Percentiles rank a stretch among this genome's conserved stretches.
Conservation (phyloP, 2,113 vertebrate species). For the Laticauda colubrina region DNA sequence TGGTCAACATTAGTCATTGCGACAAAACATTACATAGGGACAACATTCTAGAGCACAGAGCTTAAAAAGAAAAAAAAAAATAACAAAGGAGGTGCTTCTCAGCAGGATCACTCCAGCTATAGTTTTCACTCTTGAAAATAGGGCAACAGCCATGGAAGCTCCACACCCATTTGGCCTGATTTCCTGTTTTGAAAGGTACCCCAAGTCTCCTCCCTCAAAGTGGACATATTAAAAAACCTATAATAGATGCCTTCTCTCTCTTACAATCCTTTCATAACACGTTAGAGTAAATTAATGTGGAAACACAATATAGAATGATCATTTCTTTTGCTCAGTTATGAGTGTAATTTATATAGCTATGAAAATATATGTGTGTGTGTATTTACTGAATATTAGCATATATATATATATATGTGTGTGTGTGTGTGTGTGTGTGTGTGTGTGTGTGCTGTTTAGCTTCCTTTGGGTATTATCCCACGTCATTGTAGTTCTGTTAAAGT, state of each 20-base stretch:
- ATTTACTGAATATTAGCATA: no score
- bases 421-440: no score
- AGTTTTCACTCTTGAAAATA: not conserved
- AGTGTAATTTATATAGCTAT: not conserved
- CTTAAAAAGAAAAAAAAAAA: conserved; percentile 8
- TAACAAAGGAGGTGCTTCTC: not conserved
- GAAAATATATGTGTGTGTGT: no score
- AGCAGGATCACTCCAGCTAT: not conserved
- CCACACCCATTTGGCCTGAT: not conserved
- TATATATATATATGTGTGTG: no score
- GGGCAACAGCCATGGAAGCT: not conserved
- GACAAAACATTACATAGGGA: not conserved
- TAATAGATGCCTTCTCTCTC: not conserved
- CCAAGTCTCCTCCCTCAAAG: conserved; percentile 6
- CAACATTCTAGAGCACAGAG: not conserved
- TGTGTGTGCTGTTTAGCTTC: no score
- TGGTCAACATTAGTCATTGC: not conserved
- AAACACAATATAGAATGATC: not conserved
- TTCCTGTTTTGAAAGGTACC: conserved; percentile 14
- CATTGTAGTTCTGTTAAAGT: no score
- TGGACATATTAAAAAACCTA: not conserved
- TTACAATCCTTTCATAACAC: conserved; percentile 11
- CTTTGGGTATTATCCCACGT: no score
- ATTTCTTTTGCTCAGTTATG: not conserved
- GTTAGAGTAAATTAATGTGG: not conserved